phyloP scores from a whole-genome alignment of 2,888 invertebrate species.

The Oligia latruncula region DNA sequence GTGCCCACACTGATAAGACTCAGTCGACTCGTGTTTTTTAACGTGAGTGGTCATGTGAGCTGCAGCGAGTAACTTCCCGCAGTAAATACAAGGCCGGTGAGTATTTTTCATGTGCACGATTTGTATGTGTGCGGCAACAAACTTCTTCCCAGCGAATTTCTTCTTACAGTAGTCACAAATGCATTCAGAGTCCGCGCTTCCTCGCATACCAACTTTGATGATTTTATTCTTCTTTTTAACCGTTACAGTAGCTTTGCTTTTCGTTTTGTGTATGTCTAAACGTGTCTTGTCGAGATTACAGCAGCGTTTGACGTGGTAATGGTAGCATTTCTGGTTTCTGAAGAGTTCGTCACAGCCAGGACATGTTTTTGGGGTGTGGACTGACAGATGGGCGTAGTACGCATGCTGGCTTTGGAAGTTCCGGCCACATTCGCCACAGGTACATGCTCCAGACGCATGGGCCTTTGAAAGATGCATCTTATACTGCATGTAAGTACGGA shows the following conservation, averaged over 20 bases:
- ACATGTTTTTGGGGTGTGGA: constrained; percentile 78
- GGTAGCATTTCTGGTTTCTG: constrained; percentile 81
- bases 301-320: constrained; percentile 80
- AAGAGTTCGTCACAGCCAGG: constrained; percentile 81
- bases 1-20: constrained; percentile 75
- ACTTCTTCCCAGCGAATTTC: constrained; percentile 81
- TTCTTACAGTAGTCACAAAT: constrained; percentile 85
- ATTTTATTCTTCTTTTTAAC: constrained; percentile 75
- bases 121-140: constrained; percentile 83
- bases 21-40: constrained; percentile 74
- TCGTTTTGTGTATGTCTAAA: constrained; percentile 68
- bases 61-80: constrained; percentile 81
- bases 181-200: constrained; percentile 77
- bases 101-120: constrained; percentile 84
- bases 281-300: constrained; percentile 76
- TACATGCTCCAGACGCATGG: constrained; percentile 74
- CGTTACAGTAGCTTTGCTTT: constrained; percentile 73
- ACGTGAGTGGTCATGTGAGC: constrained; percentile 84
- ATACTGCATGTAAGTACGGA: constrained; percentile 68
- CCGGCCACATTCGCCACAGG: constrained; percentile 83
- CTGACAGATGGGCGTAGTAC: constrained; percentile 77
- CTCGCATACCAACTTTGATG: constrained; percentile 79
- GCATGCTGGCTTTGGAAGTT: constrained; percentile 76
- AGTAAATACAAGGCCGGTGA: constrained; percentile 80
- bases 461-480: constrained; percentile 72